A percentile compares a stretch with the other conserved stretches of the same genome.
phyloP scores from a whole-genome alignment of 1,140 invertebrate species.

The Caerostris darwini region DNA sequence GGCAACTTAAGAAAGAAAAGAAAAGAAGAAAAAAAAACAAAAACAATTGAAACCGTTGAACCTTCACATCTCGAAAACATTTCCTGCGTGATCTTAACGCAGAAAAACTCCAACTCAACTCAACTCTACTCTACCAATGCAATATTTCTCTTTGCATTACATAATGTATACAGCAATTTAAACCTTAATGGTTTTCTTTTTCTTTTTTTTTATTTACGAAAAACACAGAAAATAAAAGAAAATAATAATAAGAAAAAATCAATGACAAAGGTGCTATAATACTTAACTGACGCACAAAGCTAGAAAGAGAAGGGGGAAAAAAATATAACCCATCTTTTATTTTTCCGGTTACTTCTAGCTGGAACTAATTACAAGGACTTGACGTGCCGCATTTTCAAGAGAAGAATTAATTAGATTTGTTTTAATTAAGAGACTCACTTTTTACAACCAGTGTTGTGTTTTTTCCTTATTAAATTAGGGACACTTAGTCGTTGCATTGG shows the following conservation, averaged over 20 bases:
- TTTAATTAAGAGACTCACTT: slow-evolving; percentile 1
- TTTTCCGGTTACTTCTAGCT: neutral
- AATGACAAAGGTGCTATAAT: slow-evolving; percentile 22
- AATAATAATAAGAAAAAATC: neutral
- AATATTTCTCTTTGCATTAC: slow-evolving; percentile 15
- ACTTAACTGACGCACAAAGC: neutral
- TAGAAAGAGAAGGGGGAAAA: neutral
- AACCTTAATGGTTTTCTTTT: slow-evolving; percentile 18
- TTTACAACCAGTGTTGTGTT: slow-evolving; percentile 9
- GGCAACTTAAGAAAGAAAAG: too few species aligned
- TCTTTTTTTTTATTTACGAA: neutral
- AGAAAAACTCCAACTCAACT: neutral
- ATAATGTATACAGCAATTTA: slow-evolving; percentile 6
- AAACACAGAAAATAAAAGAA: neutral
- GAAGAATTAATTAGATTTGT: slow-evolving; percentile 20
- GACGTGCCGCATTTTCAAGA: neutral
- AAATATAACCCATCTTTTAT: neutral
- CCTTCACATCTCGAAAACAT: neutral
- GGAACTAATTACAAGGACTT: slow-evolving; percentile 16
- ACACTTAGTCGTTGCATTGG: slow-evolving; percentile 12
- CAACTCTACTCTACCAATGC: neutral
- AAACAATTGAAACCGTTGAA: neutral
- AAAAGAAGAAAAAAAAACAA: neutral
- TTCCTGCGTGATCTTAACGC: neutral
- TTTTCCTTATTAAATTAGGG: slow-evolving; percentile 18